phyloP scores from a whole-genome alignment of 2,888 invertebrate species.

The Athripsodes cinereus region DNA sequence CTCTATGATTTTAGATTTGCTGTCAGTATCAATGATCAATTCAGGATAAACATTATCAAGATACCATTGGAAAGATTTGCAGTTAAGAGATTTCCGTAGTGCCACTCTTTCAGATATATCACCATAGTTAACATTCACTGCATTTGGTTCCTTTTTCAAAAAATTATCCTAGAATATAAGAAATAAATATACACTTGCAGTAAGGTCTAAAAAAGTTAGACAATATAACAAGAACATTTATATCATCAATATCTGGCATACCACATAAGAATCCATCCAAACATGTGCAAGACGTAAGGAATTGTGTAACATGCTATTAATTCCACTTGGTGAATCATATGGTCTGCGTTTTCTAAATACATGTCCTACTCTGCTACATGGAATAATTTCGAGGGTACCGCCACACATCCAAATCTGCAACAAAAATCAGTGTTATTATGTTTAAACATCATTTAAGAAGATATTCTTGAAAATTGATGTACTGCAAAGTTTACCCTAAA shows the following conservation, averaged over 20 bases:
- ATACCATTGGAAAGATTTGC: slow-evolving; percentile 85
- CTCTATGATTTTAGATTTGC: slow-evolving; percentile 48
- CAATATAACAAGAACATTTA: too few relatives aligned
- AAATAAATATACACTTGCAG: too few relatives aligned
- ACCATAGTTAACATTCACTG: slow-evolving; percentile 60
- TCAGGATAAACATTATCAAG: slow-evolving; percentile 80
- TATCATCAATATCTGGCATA: too few relatives aligned
- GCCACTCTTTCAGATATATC: slow-evolving; percentile 70
- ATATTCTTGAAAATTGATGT: too few relatives aligned
- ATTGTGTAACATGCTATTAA: slow-evolving; percentile 86
- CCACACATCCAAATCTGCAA: slow-evolving; percentile 94
- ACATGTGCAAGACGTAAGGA: slow-evolving; percentile 89
- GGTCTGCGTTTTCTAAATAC: slow-evolving; percentile 92
- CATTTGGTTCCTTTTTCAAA: slow-evolving; percentile 58
- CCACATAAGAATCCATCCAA: slow-evolving; percentile 95
- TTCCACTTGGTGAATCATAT: slow-evolving; percentile 74
- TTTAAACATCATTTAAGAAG: too few relatives aligned
- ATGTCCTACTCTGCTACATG: slow-evolving; percentile 94
- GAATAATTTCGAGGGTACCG: slow-evolving; percentile 82
- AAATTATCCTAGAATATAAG: slow-evolving; percentile 63
- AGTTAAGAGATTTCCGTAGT: slow-evolving; percentile 67
- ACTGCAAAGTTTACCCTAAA: slow-evolving; percentile 84
- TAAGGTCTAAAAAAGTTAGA: too few relatives aligned
- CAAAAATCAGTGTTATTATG: too few relatives aligned
- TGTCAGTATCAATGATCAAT: slow-evolving; percentile 58